Base-by-base conservation (phyloP, 2,888 invertebrate genomes). In the Rapana venosa region DNA sequence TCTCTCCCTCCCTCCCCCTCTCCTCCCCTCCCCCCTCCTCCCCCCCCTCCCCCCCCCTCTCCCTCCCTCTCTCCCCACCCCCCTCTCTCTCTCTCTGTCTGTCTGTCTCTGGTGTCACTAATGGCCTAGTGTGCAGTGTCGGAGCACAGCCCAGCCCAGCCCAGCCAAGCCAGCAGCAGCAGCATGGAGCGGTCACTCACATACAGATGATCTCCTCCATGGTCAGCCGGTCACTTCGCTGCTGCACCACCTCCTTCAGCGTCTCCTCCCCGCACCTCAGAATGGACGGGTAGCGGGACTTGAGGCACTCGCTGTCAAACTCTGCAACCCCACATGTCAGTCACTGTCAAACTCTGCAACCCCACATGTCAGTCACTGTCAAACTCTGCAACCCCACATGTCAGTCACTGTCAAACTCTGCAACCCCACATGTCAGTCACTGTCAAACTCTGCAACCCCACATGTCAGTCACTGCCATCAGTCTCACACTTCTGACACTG, bases 381-480 rank as follows among this genome's bases (percentile, higher is more conserved):
- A n/a, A n/a, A n/a, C n/a, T n/a, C n/a, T n/a, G n/a, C n/a, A n/a
- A n/a, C n/a, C n/a, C n/a, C n/a, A n/a, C n/a, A n/a, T n/a, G n/a
- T n/a, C n/a, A n/a, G n/a, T n/a, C n/a, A n/a, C n/a, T n/a, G n/a
- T n/a, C n/a, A n/a, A n/a, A n/a, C n/a, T n/a, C n/a, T n/a, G n/a
- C n/a, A n/a, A n/a, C n/a, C n/a, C n/a, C n/a, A n/a, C n/a, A n/a
- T n/a, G n/a, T n/a, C n/a, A n/a, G n/a, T n/a, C n/a, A n/a, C 32
- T 79, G 77, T 79, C 32, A 32, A 79, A 79, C 30, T 79, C 77
- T 79, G n/a, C n/a, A n/a, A n/a, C n/a, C n/a, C n/a, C n/a, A n/a
- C n/a, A n/a, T n/a, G n/a, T n/a, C n/a, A n/a, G n/a, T n/a, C n/a
- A n/a, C 6, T 74, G 74, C 26, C 26, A n/a, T n/a, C n/a, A n/a